Evolutionary conservation across 2,888 invertebrate genomes (phyloP), one percentile per base, ranked within the genome.

Genomic region (Antheraea yamamai): DNA sequence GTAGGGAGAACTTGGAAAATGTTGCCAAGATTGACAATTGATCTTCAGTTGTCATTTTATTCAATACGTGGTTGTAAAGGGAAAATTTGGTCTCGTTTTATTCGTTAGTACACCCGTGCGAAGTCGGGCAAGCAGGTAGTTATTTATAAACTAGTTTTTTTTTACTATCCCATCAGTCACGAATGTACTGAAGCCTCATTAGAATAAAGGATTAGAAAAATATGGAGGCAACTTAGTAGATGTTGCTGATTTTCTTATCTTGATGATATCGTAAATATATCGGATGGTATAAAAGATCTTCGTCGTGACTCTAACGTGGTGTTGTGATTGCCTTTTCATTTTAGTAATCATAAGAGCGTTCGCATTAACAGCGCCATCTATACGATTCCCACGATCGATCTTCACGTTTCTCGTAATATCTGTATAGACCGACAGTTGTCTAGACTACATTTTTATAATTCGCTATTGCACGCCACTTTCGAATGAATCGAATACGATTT

Each of bases 281-380:
- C 70, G 70, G 70, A 8, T 4, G 10, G 2, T 70, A 70, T 70
- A 70, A 70, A 70, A 12, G 18, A 12, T 70, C 70, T 39, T 70
- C 39, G 39, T 70, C 70, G 70, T 70, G 70, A 70, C 70, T 70
- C 20, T 20, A 20, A 70, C 70, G 70, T n/a, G 35, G n/a, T 39
- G 39, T 39, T 70, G 39, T 39, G 35, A 70, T 70, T 70, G 70
- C 70, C 39, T 70, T 70, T 70, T 70, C 70, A 70, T 70, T 70
- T n/a, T 70, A 70, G 35, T n/a, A 35, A 70, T 70, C 70, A 70
- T 70, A 70, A 35, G 39, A 20, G 70, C 70, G 26, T 70, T 70
- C 70, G 39, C 39, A 68, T 68, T 68, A 68, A 68, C 68, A 66
- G 30, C 30, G 30, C 35, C 30, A 68, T 68, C 68, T 18, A 68